Base-by-base conservation (phyloP, 2,888 invertebrate genomes). In the Lepas anatifera region DNA sequence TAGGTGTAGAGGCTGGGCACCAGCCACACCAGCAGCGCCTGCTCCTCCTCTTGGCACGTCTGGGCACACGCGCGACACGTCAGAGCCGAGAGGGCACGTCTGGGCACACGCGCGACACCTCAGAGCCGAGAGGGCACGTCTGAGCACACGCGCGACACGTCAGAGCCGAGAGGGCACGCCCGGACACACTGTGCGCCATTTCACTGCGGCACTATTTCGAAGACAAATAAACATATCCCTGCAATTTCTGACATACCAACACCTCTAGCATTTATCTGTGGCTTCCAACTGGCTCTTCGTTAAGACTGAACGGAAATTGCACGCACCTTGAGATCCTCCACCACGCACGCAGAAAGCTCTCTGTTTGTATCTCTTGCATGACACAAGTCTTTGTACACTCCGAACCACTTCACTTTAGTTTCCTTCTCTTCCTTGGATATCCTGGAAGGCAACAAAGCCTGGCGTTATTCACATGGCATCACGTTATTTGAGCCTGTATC, bases 1-100 rank as follows among this genome's bases (percentile, higher is more conserved):
- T 91, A 92, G 78, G 89, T 86, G 81, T 92, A 96, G 72, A 96
- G 85, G 79, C 94, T 94, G 69, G 95, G 94, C 79, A 96, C 86
- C 76, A 97, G 83, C 87, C 90, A 96, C 77, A 93, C 89, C 80
- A 95, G 87, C 79, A 96, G 85, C 77, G 88, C 86, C 68, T 92
- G 87, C 82, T 94, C 95, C 79, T 89, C 89, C 79, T 92, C 88
- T 79, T 94, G 94, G 78, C 95, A 92, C 73, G 88, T 84, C 84
- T 86, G 77, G 29, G 78, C 68, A 74, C 70, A 6, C 25, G n/a
- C 48, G 8, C 10, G 8, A 41, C 41, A 41, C 41, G 41, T 41
- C 41, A 41, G 16, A n/a, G n/a, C n/a, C n/a, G n/a, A n/a, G n/a
- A n/a, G n/a, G 94, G 78, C 95, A 92, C 73, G 88, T 84, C 84